Percentiles rank a stretch among this genome's conserved stretches.
These are phyloP conservation scores for Nesidiocoris tenuis DNA, from an alignment of 2,888 invertebrate genomes.

Conservation along the genomic window DNA sequence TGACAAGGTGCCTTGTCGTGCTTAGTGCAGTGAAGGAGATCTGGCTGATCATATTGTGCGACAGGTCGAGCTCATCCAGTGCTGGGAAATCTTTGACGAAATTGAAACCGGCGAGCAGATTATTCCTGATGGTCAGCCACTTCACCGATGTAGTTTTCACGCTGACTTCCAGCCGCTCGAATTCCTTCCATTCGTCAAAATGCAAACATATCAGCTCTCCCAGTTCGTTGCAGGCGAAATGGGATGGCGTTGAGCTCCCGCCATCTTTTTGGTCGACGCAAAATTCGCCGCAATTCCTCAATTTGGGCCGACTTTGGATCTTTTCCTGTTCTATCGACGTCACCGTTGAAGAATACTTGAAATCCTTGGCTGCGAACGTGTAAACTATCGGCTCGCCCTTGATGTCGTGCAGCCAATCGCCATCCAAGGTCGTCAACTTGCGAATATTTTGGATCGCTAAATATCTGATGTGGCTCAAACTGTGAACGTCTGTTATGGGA, in stretches of 20 bases:
- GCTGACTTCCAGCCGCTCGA: slow-evolving; percentile 22
- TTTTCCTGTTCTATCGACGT: background rate
- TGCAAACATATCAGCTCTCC: slow-evolving; percentile 29
- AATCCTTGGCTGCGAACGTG: slow-evolving; percentile 29
- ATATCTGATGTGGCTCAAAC: slow-evolving; percentile 19
- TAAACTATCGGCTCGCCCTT: background rate
- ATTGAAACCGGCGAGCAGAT: slow-evolving; percentile 11
- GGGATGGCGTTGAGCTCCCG: slow-evolving; percentile 17
- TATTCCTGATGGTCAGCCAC: slow-evolving; percentile 34
- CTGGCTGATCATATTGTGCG: slow-evolving; percentile 15
- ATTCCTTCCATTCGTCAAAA: slow-evolving; percentile 4
- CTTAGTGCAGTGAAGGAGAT: background rate
- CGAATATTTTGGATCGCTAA: slow-evolving; percentile 19
- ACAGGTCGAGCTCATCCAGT: slow-evolving; percentile 37
- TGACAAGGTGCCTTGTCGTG: slow-evolving; percentile 6
- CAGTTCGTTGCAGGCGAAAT: slow-evolving; percentile 19
- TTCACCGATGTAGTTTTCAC: slow-evolving; percentile 12
- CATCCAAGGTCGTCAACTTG: slow-evolving; percentile 7
- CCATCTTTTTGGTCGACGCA: slow-evolving; percentile 2
- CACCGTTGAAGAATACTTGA: background rate
- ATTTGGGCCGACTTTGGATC: slow-evolving; percentile 17
- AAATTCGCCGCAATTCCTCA: slow-evolving; percentile 1
- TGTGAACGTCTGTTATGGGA: slow-evolving; percentile 26
- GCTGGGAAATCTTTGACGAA: slow-evolving; percentile 3
- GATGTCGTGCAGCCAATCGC: slow-evolving; percentile 25